phyloP scores from a whole-genome alignment of 2,888 invertebrate genomes.

The Plebejus melissa region DNA sequence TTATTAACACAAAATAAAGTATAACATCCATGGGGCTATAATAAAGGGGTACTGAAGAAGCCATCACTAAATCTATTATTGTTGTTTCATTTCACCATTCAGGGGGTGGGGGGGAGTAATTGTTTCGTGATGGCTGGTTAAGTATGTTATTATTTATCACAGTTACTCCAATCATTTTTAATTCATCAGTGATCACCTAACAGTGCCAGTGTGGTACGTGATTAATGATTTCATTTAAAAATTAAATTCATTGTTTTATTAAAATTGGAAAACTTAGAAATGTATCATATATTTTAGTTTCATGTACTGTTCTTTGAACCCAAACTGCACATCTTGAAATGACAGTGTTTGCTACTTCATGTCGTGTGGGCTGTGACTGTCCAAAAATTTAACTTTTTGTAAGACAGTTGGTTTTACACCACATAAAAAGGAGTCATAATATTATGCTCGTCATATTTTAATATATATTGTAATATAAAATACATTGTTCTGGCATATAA shows the following conservation, averaged over 20 bases:
- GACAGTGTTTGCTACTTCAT: background rate
- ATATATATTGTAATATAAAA: slow-evolving; percentile 11
- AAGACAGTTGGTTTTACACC: background rate
- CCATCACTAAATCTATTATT: background rate
- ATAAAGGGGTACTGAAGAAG: background rate
- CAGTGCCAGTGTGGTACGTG: background rate
- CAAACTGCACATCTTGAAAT: background rate
- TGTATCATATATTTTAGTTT: too few relatives aligned
- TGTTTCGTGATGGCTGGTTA: background rate
- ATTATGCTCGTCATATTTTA: slow-evolving; percentile 11
- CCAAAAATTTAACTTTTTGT: background rate
- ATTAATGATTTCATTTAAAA: background rate
- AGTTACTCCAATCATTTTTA: background rate
- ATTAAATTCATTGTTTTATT: background rate
- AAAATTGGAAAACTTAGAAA: background rate
- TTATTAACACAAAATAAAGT: background rate
- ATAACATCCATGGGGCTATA: background rate
- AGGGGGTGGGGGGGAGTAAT: background rate
- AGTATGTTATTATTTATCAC: background rate
- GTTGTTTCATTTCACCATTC: background rate
- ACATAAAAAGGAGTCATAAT: background rate
- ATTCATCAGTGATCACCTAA: background rate
- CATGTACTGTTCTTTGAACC: background rate
- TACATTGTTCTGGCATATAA: slow-evolving; percentile 18
- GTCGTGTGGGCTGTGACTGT: background rate